A percentile compares a stretch with the other conserved stretches of the same genome.
phyloP scores from a whole-genome alignment of 1,140 invertebrate genomes.

The Telenomus remus region DNA sequence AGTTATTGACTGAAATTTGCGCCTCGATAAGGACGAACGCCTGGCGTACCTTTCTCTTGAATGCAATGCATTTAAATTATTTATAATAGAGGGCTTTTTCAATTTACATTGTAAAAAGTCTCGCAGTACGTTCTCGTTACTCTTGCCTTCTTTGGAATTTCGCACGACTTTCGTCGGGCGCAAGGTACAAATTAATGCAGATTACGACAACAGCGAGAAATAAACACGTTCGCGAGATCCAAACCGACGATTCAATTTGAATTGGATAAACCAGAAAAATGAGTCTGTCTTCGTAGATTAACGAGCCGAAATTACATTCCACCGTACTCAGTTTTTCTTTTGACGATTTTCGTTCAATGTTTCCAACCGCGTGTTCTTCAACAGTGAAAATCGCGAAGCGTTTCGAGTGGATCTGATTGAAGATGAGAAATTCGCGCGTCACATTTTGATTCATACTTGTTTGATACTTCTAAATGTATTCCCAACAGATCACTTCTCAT shows the following conservation, averaged over 20 bases:
- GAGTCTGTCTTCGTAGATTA: constrained; percentile 16
- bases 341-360: too few species aligned
- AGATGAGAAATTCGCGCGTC: too few species aligned
- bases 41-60: constrained; percentile 20
- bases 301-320: constrained; percentile 4
- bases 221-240: constrained; percentile 39
- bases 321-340: background rate
- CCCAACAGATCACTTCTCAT: constrained; percentile 30
- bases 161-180: constrained; percentile 24
- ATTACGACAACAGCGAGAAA: constrained; percentile 39
- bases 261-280: constrained; percentile 23
- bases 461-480: constrained; percentile 8
- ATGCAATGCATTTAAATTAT: constrained; percentile 69
- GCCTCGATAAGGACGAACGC: constrained; percentile 16
- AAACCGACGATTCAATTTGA: constrained; percentile 30
- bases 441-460: background rate
- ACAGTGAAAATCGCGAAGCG: too few species aligned
- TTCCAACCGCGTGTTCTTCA: too few species aligned
- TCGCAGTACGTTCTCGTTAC: constrained; percentile 21
- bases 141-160: constrained; percentile 31
- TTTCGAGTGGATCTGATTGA: too few species aligned
- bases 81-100: constrained; percentile 65
- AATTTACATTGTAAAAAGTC: constrained; percentile 64
- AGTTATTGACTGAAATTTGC: constrained; percentile 19
- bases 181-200: constrained; percentile 51